A percentile compares a stretch with the other conserved stretches of the same genome.
These are phyloP conservation scores for Oreochromis mossambicus DNA, from an alignment of 2,797 vertebrate genomes.

Conservation along the genomic window DNA sequence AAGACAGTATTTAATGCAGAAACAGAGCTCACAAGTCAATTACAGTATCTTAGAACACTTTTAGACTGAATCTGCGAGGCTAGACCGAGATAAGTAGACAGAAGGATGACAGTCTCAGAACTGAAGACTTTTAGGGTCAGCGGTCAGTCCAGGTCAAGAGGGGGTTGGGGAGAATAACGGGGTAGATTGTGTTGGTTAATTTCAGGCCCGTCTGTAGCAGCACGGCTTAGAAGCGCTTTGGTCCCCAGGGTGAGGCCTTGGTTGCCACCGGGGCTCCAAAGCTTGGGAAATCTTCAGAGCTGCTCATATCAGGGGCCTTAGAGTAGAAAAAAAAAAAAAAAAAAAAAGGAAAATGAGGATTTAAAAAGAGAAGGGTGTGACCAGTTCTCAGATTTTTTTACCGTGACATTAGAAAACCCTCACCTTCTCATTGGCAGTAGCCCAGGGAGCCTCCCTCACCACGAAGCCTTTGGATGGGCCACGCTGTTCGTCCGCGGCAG, in stretches of 20 bases:
- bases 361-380: background rate
- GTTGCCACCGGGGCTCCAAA: slow-evolving; percentile 94
- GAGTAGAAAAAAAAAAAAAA: too few species aligned
- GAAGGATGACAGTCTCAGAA: slow-evolving; percentile 56
- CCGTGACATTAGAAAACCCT: background rate
- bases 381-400: background rate
- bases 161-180: slow-evolving; percentile 20
- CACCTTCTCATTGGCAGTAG: slow-evolving; percentile 88
- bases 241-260: slow-evolving; percentile 94
- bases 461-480: slow-evolving; percentile 95
- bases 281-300: slow-evolving; percentile 98
- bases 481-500: slow-evolving; percentile 83
- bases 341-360: background rate
- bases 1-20: slow-evolving; percentile 50
- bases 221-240: slow-evolving; percentile 90
- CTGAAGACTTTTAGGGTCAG: slow-evolving; percentile 67
- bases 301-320: slow-evolving; percentile 98
- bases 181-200: slow-evolving; percentile 53
- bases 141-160: slow-evolving; percentile 67
- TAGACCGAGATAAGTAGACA: slow-evolving; percentile 44
- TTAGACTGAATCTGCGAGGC: slow-evolving; percentile 53
- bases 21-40: slow-evolving; percentile 61
- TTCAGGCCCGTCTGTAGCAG: slow-evolving; percentile 41
- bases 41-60: slow-evolving; percentile 66
- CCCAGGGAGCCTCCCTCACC: slow-evolving; percentile 97